A percentile compares a stretch with the other conserved stretches of the same genome.
Conservation (phyloP, 2,113 vertebrate genomes). For the Tretioscincus oriximinensis region DNA sequence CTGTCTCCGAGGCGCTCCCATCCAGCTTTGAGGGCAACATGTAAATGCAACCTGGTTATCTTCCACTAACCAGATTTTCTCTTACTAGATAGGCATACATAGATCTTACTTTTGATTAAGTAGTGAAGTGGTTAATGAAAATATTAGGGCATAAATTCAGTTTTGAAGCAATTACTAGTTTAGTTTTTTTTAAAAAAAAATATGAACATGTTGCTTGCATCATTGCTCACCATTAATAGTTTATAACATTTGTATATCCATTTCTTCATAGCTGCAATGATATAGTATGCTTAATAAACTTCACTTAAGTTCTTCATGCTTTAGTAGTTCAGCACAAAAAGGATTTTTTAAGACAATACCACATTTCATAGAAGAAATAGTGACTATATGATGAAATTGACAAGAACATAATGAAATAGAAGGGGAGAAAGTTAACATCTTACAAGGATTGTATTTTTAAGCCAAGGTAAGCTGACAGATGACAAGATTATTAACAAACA, state of each 20-base stretch:
- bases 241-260: neutral
- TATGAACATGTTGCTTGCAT: constrained; percentile 10
- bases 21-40: no score
- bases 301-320: no score
- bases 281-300: neutral
- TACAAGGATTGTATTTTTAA: neutral
- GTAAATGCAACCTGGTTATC: no score
- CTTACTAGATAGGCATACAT: neutral
- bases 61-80: no score
- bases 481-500: no score
- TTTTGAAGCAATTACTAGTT: neutral
- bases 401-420: neutral
- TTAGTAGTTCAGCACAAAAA: no score
- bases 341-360: neutral
- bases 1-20: no score
- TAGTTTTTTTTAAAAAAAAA: neutral
- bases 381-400: neutral
- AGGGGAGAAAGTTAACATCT: neutral
- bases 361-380: neutral
- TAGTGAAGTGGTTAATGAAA: neutral
- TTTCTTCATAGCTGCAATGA: neutral
- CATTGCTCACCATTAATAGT: neutral
- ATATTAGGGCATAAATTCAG: neutral
- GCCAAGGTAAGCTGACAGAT: no score
- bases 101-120: neutral